phyloP scores from a whole-genome alignment of 64 coral and sea anemone genomes.

The Actinia equina region DNA sequence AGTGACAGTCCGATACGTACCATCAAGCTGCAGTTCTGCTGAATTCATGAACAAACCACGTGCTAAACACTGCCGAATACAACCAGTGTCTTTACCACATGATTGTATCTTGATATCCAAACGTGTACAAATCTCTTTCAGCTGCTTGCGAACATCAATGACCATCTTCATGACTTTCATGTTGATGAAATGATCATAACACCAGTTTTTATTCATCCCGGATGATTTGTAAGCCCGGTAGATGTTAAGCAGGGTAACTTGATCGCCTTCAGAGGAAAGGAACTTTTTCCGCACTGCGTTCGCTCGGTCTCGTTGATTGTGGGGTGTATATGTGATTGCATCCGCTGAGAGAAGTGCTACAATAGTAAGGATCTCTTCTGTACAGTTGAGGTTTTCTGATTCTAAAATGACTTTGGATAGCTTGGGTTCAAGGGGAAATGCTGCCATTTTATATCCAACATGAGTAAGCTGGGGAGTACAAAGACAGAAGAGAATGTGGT shows the following conservation, averaged over 20 bases:
- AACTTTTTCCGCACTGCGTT: constrained; percentile 80
- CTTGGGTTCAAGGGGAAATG: constrained; percentile 85
- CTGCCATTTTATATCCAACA: constrained; percentile 75
- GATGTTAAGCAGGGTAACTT: constrained; percentile 90
- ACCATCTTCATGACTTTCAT: constrained; percentile 77
- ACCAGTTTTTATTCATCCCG: constrained; percentile 82
- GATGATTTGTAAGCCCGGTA: constrained; percentile 84
- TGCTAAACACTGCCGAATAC: constrained; percentile 68
- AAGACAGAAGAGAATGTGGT: neutral
- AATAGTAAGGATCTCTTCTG: constrained; percentile 89
- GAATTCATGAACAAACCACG: constrained; percentile 90
- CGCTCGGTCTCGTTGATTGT: constrained; percentile 77
- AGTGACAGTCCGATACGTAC: constrained; percentile 67
- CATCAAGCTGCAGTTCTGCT: constrained; percentile 83
- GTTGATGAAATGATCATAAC: constrained; percentile 89
- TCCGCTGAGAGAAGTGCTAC: constrained; percentile 86
- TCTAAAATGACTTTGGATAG: constrained; percentile 77
- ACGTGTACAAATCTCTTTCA: constrained; percentile 80
- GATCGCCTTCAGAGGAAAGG: constrained; percentile 89
- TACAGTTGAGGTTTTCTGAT: constrained; percentile 70
- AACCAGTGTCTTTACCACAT: constrained; percentile 76
- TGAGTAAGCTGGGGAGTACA: constrained; percentile 58
- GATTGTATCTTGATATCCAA: constrained; percentile 66
- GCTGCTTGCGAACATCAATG: constrained; percentile 84
- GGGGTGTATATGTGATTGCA: constrained; percentile 85